Evolutionary conservation across 2,888 invertebrate genomes (phyloP), one percentile per base, ranked within the genome.

Genomic region (Aphodius sticticus): DNA sequence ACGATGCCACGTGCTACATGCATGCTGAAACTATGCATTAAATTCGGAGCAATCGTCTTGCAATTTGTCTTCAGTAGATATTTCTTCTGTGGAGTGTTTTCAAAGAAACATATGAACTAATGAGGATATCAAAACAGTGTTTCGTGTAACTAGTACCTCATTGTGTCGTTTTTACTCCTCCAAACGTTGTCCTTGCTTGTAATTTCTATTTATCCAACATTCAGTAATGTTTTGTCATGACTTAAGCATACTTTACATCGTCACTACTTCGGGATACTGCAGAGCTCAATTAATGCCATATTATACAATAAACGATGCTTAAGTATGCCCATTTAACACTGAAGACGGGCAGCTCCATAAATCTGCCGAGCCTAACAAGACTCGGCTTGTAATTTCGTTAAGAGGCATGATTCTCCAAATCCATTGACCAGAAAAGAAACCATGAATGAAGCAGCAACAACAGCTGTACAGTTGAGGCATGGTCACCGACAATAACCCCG

Each of bases 311-410:
- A 53, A 53, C 53, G 53, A 53, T 26, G 26, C 2, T 26, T 26
- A 74, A 36, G 35, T 16, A 74, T 74, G 76, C 12, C 38, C 38
- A 76, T 76, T 76, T 76, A 76, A 76, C 38, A 72, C 77, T 79
- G 77, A 80, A 81, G 77, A 77, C 75, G 76, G 72, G 69, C 74
- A 77, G 78, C 79, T 80, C 81, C 81, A 81, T 83, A 83, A 83
- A 82, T 83, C 80, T 80, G 80, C 80, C 78, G 77, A 69, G 75
- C 77, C 79, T 81, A 82, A 81, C 82, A 79, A 82, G 83, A 83
- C 83, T 84, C 83, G 83, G 82, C 83, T 84, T 82, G 82, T 84
- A 84, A 84, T 84, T 83, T 84, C 83, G 82, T 83, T 82, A 82
- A 81, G 82, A 76, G 82, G 82, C 82, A 82, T 82, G 82, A 83